Base-by-base conservation (phyloP, 2,797 vertebrate genomes). In the Sebastes vulpes region DNA sequence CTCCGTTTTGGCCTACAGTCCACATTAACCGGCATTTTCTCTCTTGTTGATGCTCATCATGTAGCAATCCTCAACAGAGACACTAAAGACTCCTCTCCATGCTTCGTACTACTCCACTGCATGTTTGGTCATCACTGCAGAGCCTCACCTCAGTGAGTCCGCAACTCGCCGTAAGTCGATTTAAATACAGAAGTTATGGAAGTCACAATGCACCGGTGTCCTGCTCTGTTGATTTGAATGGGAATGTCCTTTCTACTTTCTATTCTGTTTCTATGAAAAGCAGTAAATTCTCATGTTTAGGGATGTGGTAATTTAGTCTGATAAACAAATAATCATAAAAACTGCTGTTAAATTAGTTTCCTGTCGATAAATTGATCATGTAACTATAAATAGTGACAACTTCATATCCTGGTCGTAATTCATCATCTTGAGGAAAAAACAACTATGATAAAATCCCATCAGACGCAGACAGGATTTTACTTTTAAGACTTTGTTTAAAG, bases 141-240 rank as follows among this genome's bases (percentile, higher is more conserved):
- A 23, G 1, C 28, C 53, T 54, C 52, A 12, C 11, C 53, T 54
- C 53, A 54, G 23, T 54, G 53, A 26, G 23, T 26, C 53, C 11
- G 0, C 11, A 0, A 56, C 35, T 35, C 1, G 32, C 32, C 1
- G 10, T 38, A 3, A 0, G 20, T 52, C 8, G 4, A 4, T 53
- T 11, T 53, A 11, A 35, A 35, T 53, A 23, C 10, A 11, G 11
- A 54, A 7, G 35, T 42, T 42, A 42, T 14, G 35, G 35, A 42
- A 42, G 38, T 42, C 38, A 2, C 38, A 42, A 42, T 14, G 38
- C 38, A 16, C 38, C 38, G 2, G 38, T 42, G 38, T 42, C 12
- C 38, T 42, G 38, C 38, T 42, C 1, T 1, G 38, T 54, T 54
- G 52, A 25, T 54, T 54, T 54, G 21, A 54, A 25, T 25, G 21